Base-by-base conservation (phyloP, 2,797 vertebrate species). In the Propithecus deckenii region DNA sequence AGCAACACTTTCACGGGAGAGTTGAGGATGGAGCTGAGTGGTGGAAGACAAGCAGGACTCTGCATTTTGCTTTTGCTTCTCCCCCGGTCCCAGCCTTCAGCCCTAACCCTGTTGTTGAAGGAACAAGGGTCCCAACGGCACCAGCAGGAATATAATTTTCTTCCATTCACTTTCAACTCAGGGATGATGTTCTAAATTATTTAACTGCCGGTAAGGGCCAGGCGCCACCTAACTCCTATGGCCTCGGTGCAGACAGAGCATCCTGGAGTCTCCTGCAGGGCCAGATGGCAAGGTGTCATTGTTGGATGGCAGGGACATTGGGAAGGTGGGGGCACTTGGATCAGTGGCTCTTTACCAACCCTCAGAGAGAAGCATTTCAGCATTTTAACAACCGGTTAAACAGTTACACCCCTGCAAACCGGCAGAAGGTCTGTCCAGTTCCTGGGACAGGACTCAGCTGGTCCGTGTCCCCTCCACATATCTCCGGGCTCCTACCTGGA, bases 381-480 rank as follows among this genome's bases (percentile, higher is more conserved):
- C 38, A 41, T 57, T 80, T 67, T 12, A 28, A 32, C 38, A 48
- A 23, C 41, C 0, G 17, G 38, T 59, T n/a, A n/a, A 72, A 30
- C 48, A 93, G 46, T 76, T 12, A 15, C 43, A 14, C 7, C 32
- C 65, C 55, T 72, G 35, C 17, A 8, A n/a, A 48, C 4, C 30
- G 9, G 43, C 23, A 9, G 57, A 67, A 59, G 59, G 20, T 11
- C 46, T 59, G n/a, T 4, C 89, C 10, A 35, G 55, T 30, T 43
- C 87, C 50, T 20, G 2, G 0, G 0, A 25, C 4, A 1, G 3
- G 1, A 41, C 18, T 35, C 41, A 5, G 18, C 43, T 17, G 52
- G 72, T n/a, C 72, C 76, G 0, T 0, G 50, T 2, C 0, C 12
- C 5, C 7, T 2, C 30, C 2, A 1, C 4, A 1, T 12, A 23